Evolutionary conservation across 1,140 invertebrate genomes (phyloP), one percentile per base, ranked within the genome.

Genomic region (Trichonephila clavata): DNA sequence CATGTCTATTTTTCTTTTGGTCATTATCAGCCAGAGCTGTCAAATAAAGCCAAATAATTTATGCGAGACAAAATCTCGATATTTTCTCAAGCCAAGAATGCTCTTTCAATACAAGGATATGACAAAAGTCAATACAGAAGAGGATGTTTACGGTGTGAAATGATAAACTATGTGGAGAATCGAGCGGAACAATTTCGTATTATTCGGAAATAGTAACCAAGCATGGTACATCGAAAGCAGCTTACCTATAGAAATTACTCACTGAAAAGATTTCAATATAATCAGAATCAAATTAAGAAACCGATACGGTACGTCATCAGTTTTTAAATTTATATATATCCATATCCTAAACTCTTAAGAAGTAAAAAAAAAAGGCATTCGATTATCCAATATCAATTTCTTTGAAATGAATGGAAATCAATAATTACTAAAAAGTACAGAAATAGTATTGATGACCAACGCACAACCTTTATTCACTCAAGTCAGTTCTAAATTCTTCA

Each of bases 1-100:
- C 3, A 68, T 68, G 65, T 24, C 65, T 68, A 68, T 68, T 68
- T 68, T 68, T 68, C 65, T 68, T 68, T 2, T 7, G 24, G 21
- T 68, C 65, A 68, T 68, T 68, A 68, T 68, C 65, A 68, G 65
- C 65, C 65, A 21, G 63, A 65, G 63, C 63, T 65, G 65, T 68
- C 65, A 68, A 24, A 24, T 68, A 24, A n/a, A n/a, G 65, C 65
- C 65, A 68, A 68, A 68, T 68, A 68, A 68, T 68, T 68, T 24
- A 68, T 68, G 65, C n/a, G 65, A 68, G 65, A 21, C 65, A 68
- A 68, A 68, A 68, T 68, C 65, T 68, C 65, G 21, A 68, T 68
- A 68, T 68, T 68, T 68, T 68, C 65, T 68, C 65, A 7, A 68
- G 65, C 13, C 24, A 21, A 24, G 65, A 68, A 68, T n/a, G 65